These are phyloP conservation scores for Dicranocentrus wangi DNA, from an alignment of 2,888 invertebrate genomes.

Conservation along the genomic window DNA sequence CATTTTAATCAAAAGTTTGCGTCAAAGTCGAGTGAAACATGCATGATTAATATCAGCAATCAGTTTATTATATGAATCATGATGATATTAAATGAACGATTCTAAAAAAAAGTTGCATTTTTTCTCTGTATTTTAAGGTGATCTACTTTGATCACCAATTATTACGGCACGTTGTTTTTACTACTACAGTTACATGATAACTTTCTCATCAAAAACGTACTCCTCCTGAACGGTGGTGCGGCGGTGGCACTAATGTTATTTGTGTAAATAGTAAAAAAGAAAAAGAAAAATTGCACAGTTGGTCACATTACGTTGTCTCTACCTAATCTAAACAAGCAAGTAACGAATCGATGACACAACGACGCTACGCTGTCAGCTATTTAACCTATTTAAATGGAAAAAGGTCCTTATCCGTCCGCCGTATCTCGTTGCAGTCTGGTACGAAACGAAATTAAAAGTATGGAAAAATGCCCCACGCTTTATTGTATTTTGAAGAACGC, in stretches of 20 bases:
- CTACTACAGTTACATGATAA: background rate
- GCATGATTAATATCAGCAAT: no score
- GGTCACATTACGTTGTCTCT: background rate
- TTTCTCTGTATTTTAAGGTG: background rate
- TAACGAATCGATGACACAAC: conserved; percentile 54
- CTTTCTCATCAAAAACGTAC: background rate
- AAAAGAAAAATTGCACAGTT: background rate
- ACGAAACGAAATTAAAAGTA: conserved; percentile 34
- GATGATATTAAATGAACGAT: no score
- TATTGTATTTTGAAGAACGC: no score
- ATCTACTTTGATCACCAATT: conserved; percentile 50
- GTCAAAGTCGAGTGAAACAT: no score
- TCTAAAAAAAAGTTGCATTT: no score
- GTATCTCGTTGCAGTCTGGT: conserved; percentile 29
- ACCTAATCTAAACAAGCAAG: background rate
- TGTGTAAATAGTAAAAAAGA: background rate
- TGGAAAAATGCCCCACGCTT: conserved; percentile 35
- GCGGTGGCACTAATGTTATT: background rate
- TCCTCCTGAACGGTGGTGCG: no score
- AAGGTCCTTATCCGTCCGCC: background rate
- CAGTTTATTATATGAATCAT: background rate
- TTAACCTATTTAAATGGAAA: conserved; percentile 53
- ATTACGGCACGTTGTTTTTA: background rate
- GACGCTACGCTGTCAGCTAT: conserved; percentile 55
- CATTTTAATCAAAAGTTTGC: no score